Base-by-base conservation (phyloP, 2,888 invertebrate species). In the Pocota personata region DNA sequence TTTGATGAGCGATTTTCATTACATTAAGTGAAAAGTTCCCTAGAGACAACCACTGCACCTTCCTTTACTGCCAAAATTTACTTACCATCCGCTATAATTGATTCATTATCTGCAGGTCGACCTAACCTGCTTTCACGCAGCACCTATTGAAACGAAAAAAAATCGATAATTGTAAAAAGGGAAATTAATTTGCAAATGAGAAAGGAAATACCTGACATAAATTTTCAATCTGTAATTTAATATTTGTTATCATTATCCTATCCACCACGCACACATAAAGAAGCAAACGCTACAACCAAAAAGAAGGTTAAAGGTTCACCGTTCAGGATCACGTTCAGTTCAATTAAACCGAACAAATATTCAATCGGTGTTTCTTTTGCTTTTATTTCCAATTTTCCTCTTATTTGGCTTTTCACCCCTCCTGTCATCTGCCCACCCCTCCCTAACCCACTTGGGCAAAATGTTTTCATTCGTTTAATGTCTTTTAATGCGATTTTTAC, bases 281-380 rank as follows among this genome's bases (percentile, higher is more conserved):
- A 24, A 52, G 1, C 0, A 2, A 10, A 60, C 40, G 27, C 40
- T 40, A 40, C 21, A 60, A 24, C n/a, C 12, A 32, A 30, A 48
- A 67, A 3, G 16, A 52, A 27, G 52, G 37, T 50, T 50, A 40
- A 16, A 62, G 40, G 10, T 50, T 66, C 50, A 66, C 21, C 12
- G 19, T 57, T 58, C 24, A 35, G 32, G 52, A 58, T 72, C 48
- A 58, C 24, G 48, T 58, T 58, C 32, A n/a, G 48, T 48, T 60
- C 71, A 72, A 72, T 72, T 72, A 72, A 72, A 72, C 52, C 12
- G 52, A 58, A 72, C 46, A 72, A 72, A 72, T 60, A 72, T 72
- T 72, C 71, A 48, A 58, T 58, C 35, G 57, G 35, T 30, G 32
- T 21, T 48, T 24, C 48, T 58, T 46, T 35, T 58, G 16, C 21